Conservation (phyloP, 2,888 invertebrate species). For the Masnerella sp. region DNA sequence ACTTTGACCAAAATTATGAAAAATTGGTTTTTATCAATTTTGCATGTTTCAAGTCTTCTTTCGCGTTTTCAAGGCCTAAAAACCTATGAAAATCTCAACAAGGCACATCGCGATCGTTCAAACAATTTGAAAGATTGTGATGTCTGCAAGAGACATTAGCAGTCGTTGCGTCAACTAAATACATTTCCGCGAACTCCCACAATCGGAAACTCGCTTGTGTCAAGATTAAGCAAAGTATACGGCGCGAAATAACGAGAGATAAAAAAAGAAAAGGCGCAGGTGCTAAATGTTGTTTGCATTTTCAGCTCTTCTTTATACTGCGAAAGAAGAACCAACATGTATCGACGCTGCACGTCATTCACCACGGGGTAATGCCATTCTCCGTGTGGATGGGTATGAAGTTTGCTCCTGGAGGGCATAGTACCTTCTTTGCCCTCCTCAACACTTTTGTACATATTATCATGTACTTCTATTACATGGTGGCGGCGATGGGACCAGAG, state of each 20-base stretch:
- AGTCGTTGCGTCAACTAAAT: conserved; percentile 26
- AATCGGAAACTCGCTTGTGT: conserved; percentile 25
- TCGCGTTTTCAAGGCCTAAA: conserved; percentile 7
- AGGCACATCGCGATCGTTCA: conserved; percentile 15
- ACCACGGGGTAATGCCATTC: conserved; percentile 98
- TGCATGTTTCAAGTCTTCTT: too few species aligned
- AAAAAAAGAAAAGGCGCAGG: conserved; percentile 17
- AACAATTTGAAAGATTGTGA: conserved; percentile 35
- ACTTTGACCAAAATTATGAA: too few species aligned
- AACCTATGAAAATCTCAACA: too few species aligned
- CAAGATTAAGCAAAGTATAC: conserved; percentile 7
- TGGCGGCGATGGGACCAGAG: conserved; percentile 94
- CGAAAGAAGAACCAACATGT: conserved; percentile 97
- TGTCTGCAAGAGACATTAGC: conserved; percentile 28
- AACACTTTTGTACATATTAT: conserved; percentile 97
- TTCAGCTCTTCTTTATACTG: conserved; percentile 91
- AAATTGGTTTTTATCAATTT: too few species aligned
- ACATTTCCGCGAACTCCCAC: conserved; percentile 29
- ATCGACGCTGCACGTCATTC: conserved; percentile 95
- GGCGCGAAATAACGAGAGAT: not conserved
- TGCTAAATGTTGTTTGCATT: conserved; percentile 24
- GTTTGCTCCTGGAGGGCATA: conserved; percentile 97
- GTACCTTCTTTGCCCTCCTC: conserved; percentile 95
- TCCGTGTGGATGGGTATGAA: conserved; percentile 96
- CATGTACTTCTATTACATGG: conserved; percentile 98